phyloP scores from a whole-genome alignment of 2,888 invertebrate species.

The Sinotaia quadrata region DNA sequence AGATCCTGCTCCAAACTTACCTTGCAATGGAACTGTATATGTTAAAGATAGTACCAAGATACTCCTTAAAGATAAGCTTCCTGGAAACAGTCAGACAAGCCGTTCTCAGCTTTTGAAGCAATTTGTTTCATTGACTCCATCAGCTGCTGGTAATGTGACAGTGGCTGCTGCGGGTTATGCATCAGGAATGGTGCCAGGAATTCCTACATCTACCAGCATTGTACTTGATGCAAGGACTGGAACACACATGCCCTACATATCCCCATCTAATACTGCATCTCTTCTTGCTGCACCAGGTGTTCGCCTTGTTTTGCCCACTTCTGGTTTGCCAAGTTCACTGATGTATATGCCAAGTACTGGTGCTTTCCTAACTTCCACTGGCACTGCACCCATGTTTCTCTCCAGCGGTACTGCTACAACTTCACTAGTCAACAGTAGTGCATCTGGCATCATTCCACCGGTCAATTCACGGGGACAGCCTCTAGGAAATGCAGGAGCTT shows the following conservation, averaged over 20 bases:
- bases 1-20: no score
- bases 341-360: slow-evolving; percentile 10
- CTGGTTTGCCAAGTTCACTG: slow-evolving; percentile 1
- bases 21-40: no score
- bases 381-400: not conserved
- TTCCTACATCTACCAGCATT: not conserved
- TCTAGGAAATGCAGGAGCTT: not conserved
- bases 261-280: not conserved
- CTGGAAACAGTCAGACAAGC: no score
- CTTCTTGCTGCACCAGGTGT: slow-evolving; percentile 9
- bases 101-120: no score
- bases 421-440: not conserved
- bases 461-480: not conserved
- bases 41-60: no score
- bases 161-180: no score
- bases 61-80: no score
- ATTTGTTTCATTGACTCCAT: no score
- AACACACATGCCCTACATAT: not conserved
- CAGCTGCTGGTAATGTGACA: no score
- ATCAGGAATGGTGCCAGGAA: not conserved
- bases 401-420: not conserved
- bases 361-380: not conserved
- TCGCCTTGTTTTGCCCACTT: slow-evolving; percentile 10
- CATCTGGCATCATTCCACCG: not conserved
- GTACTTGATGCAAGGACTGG: slow-evolving; percentile 16